Percentiles rank a stretch among this genome's conserved stretches.
phyloP scores from a whole-genome alignment of 2,888 invertebrate genomes.

The Monoplex corrugatus region DNA sequence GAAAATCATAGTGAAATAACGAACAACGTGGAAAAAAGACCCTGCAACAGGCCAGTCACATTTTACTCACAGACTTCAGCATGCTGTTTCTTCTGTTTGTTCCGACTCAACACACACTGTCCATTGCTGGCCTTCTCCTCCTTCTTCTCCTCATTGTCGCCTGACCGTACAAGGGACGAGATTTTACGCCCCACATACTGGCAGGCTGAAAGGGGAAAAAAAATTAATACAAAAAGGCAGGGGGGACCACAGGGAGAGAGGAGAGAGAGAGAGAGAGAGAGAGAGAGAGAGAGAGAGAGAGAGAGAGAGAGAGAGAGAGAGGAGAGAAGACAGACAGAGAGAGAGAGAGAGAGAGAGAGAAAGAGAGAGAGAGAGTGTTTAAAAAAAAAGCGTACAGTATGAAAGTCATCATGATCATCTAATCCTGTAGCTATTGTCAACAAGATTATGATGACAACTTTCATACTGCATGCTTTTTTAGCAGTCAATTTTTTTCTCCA shows the following conservation, averaged over 20 bases:
- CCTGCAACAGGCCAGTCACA: too few species aligned
- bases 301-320: background rate
- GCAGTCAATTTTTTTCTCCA: background rate
- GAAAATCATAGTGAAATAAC: too few species aligned
- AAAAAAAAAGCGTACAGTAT: too few species aligned
- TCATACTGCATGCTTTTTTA: background rate
- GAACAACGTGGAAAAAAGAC: too few species aligned
- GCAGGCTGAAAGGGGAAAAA: constrained; percentile 51
- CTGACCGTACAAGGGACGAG: background rate
- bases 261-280: too few species aligned
- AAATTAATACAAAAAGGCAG: background rate
- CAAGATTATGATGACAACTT: too few species aligned
- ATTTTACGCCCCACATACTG: constrained; percentile 55
- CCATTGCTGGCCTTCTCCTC: background rate
- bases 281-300: constrained; percentile 27
- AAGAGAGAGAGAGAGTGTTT: too few species aligned
- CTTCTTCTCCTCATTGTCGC: constrained; percentile 16
- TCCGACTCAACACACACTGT: background rate
- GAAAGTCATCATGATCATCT: too few species aligned
- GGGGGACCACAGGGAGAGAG: background rate
- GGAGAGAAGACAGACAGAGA: too few species aligned
- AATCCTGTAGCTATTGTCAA: too few species aligned
- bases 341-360: too few species aligned
- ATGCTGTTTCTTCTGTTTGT: constrained; percentile 6
- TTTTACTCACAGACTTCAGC: too few species aligned